Evolutionary conservation across 2,113 vertebrate species (phyloP).

Genomic region (Desmodus rotundus): DNA sequence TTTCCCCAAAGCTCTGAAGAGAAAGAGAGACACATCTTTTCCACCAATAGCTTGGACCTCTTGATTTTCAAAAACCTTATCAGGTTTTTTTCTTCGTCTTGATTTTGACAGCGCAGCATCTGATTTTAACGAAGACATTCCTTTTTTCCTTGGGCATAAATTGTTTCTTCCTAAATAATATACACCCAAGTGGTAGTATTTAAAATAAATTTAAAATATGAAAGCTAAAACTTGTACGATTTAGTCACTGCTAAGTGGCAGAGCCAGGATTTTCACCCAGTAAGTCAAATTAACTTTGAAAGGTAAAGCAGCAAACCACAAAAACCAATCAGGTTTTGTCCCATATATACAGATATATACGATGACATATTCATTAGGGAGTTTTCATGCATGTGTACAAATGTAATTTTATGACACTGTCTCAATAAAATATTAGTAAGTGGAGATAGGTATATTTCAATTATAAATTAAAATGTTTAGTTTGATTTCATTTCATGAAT

Average conservation of each 20-base stretch:
- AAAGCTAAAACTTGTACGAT: constrained; percentile 15
- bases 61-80: constrained; percentile 72
- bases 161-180: constrained; percentile 78
- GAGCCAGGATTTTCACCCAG: neutral
- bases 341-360: neutral
- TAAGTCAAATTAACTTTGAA: constrained; percentile 14
- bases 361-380: neutral
- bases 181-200: constrained; percentile 37
- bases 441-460: neutral
- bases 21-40: constrained; percentile 94
- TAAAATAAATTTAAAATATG: constrained; percentile 31
- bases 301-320: neutral
- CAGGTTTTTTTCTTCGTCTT: constrained; percentile 77
- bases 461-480: neutral
- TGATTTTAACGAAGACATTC: constrained; percentile 57
- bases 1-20: constrained; percentile 97
- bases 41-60: constrained; percentile 87
- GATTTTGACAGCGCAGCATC: constrained; percentile 74
- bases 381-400: neutral
- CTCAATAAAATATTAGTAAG: neutral
- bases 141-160: constrained; percentile 81
- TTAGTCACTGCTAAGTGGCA: neutral
- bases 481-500: constrained; percentile 5
- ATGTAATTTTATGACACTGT: neutral
- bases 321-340: neutral